phyloP scores from a whole-genome alignment of 2,113 vertebrate species.

The Hyperopisus bebe region DNA sequence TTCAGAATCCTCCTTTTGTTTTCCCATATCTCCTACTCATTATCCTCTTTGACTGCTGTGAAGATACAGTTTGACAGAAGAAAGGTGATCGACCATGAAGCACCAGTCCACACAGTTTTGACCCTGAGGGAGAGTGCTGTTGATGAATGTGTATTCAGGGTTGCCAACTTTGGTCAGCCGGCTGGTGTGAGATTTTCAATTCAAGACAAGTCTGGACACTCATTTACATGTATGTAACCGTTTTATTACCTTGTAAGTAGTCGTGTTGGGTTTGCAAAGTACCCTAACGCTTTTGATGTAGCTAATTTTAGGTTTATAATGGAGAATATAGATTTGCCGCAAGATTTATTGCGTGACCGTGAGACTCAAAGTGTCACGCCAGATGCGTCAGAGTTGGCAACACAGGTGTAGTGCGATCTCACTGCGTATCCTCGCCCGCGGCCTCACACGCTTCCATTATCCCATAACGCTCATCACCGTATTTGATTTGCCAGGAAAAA shows the following conservation, averaged over 20 bases:
- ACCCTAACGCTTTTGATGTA: background rate
- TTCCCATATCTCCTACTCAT: background rate
- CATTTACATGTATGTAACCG: background rate
- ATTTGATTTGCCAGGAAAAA: conserved; percentile 32
- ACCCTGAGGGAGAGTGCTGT: background rate
- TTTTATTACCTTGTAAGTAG: background rate
- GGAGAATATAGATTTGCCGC: background rate
- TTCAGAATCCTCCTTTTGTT: background rate
- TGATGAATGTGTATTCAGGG: background rate
- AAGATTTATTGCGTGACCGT: background rate
- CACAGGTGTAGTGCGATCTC: background rate
- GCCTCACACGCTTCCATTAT: background rate
- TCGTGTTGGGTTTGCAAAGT: background rate
- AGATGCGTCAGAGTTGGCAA: background rate
- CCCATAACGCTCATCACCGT: background rate
- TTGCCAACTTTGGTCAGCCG: too few species aligned
- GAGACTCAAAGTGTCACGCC: background rate
- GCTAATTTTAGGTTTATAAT: background rate
- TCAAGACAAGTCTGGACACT: background rate
- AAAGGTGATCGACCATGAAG: background rate
- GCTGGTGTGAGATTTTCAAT: background rate
- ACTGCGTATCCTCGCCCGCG: background rate
- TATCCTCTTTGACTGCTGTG: background rate
- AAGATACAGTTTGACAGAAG: background rate
- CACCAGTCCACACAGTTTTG: background rate